Percentiles rank a stretch among this genome's conserved stretches.
These are phyloP conservation scores for Phengaris alcon DNA, from an alignment of 2,888 invertebrate genomes.

Conservation along the genomic window DNA sequence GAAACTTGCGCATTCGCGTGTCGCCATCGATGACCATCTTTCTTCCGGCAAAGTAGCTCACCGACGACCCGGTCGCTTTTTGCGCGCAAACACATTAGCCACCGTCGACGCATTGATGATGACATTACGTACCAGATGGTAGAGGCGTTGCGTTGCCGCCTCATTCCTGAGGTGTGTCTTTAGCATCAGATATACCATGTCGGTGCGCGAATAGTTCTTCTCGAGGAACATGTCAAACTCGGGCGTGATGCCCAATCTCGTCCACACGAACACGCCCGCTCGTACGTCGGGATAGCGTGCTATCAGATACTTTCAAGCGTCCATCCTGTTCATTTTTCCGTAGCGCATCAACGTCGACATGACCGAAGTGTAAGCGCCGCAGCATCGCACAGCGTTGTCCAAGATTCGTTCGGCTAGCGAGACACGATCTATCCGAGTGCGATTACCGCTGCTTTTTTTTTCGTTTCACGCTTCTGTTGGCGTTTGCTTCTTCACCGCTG, in stretches of 20 bases:
- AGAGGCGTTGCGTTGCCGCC: slow-evolving; percentile 26
- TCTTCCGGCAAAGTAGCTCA: slow-evolving; percentile 22
- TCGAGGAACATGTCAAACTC: slow-evolving; percentile 26
- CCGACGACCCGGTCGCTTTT: slow-evolving; percentile 22
- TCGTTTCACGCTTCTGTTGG: no score
- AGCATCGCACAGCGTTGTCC: slow-evolving; percentile 29
- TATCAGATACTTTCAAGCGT: slow-evolving; percentile 29
- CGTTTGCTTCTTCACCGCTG: no score
- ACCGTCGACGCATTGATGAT: background rate
- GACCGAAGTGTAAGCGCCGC: slow-evolving; percentile 29
- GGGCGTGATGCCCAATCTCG: slow-evolving; percentile 28
- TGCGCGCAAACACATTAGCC: slow-evolving; percentile 27
- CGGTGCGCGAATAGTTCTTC: slow-evolving; percentile 26
- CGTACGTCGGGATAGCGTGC: slow-evolving; percentile 23
- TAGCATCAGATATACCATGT: slow-evolving; percentile 21
- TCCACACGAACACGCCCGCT: slow-evolving; percentile 30
- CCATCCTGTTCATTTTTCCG: slow-evolving; percentile 27
- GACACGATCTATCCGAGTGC: background rate
- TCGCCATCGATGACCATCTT: slow-evolving; percentile 25
- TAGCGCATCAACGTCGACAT: slow-evolving; percentile 30
- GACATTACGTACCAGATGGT: slow-evolving; percentile 17
- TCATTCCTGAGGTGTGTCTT: slow-evolving; percentile 27
- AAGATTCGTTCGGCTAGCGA: slow-evolving; percentile 28
- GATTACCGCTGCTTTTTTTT: no score
- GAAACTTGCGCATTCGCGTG: slow-evolving; percentile 18